Base-by-base conservation (phyloP, 2,888 invertebrate genomes). In the Archips crataeganus region DNA sequence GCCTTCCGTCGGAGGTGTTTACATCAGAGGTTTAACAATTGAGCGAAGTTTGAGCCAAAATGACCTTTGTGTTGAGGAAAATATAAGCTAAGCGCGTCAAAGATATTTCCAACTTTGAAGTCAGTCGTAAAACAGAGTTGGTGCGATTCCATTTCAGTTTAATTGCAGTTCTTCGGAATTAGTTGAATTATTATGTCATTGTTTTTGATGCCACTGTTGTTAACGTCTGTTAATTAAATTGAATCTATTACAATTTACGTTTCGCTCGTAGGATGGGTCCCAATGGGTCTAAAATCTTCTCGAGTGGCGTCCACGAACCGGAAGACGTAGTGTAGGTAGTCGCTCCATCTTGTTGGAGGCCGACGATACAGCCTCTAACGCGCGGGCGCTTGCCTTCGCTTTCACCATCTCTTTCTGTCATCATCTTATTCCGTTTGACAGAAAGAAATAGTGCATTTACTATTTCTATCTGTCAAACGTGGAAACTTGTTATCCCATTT, bases 1-100 rank as follows among this genome's bases (percentile, higher is more conserved):
- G 51, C 13, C 61, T 47, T 60, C 60, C 68, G 60, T 10, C n/a
- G 36, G 57, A 67, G 68, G 51, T 69, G 61, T 69, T 61, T 69
- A 69, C 69, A 61, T 47, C 61, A 34, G 69, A 11, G 60, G 69
- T 61, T 62, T 42, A 69, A 39, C 61, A 47, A 45, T 54, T 45
- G 2, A 13, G 59, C 32, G 15, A 51, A 15, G 65, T 39, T 65
- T 36, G 10, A 36, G 51, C 39, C 23, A 54, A 65, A 65, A n/a
- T 65, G 32, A 54, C 36, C 36, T 51, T n/a, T 65, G 39, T 39
- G 34, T 57, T 11, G 4, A 32, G 32, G 57, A 57, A 57, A 57
- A 32, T 57, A 57, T 57, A 57, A 23, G 57, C 57, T 57, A 57
- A 57, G 54, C 57, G 57, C 32, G 32, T 57, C 57, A 23, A 57